Evolutionary conservation across 2,888 invertebrate species (phyloP).

Genomic region (Herminia tarsipennalis): DNA sequence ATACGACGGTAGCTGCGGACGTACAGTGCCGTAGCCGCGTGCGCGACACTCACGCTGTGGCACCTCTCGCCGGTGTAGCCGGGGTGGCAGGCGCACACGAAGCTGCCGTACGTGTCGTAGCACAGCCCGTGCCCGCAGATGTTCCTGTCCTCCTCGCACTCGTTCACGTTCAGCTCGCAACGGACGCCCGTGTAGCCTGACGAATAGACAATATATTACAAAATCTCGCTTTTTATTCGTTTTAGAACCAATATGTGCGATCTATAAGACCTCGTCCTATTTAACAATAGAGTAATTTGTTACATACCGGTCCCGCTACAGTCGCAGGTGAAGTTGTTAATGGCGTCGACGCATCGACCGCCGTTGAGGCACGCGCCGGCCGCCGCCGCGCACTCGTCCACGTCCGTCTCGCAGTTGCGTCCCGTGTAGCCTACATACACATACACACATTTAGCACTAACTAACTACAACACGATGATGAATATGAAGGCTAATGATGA

Average conservation of each 20-base stretch:
- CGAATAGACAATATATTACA: not conserved
- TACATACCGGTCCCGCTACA: slow-evolving; percentile 88
- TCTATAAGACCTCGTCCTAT: not conserved
- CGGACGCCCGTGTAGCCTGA: slow-evolving; percentile 89
- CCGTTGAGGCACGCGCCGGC: slow-evolving; percentile 89
- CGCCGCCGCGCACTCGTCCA: slow-evolving; percentile 90
- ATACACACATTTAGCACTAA: not conserved
- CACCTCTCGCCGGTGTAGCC: slow-evolving; percentile 94
- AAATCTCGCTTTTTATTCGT: no score
- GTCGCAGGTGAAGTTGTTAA: slow-evolving; percentile 91
- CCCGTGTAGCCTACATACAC: slow-evolving; percentile 87
- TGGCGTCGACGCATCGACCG: slow-evolving; percentile 90
- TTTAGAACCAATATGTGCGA: no score
- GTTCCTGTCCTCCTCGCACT: slow-evolving; percentile 87
- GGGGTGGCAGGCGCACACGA: slow-evolving; percentile 90
- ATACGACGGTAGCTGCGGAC: no score
- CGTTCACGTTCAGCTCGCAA: slow-evolving; percentile 93
- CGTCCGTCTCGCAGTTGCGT: slow-evolving; percentile 88
- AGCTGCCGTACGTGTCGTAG: slow-evolving; percentile 93
- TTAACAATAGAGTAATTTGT: not conserved
- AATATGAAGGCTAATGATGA: not conserved
- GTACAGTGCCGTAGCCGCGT: no score
- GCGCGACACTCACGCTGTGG: slow-evolving; percentile 87
- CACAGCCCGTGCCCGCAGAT: slow-evolving; percentile 91
- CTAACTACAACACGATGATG: not conserved